These are phyloP conservation scores for Idaea straminata DNA, from an alignment of 2,888 invertebrate genomes.

Conservation along the genomic window DNA sequence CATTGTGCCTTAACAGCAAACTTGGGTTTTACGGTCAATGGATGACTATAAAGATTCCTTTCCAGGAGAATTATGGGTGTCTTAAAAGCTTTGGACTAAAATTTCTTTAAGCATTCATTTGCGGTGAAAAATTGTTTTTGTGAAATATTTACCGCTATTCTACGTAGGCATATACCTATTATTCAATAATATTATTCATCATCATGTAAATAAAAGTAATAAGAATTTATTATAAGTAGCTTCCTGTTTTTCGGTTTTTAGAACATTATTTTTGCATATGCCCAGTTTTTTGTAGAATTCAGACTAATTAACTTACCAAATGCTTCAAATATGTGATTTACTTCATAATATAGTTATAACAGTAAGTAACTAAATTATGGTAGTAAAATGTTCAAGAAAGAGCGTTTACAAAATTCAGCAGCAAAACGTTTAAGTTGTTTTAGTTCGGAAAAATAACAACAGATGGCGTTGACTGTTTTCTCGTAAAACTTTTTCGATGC, in stretches of 20 bases:
- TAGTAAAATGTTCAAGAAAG: no score
- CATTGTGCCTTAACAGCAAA: constrained; percentile 71
- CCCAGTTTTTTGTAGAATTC: no score
- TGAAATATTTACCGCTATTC: neutral
- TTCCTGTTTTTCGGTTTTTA: no score
- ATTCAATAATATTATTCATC: no score
- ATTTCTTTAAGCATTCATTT: neutral
- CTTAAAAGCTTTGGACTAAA: constrained; percentile 38
- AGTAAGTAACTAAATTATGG: no score
- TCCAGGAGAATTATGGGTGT: constrained; percentile 50
- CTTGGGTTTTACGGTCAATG: constrained; percentile 64
- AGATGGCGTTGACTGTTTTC: neutral
- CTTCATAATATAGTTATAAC: no score
- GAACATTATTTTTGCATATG: no score
- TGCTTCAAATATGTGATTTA: no score
- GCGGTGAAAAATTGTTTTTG: neutral
- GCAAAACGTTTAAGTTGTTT: neutral
- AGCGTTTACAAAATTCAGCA: neutral
- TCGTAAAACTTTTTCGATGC: neutral
- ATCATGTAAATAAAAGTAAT: no score
- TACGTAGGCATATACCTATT: neutral
- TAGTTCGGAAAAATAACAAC: neutral
- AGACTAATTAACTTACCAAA: no score
- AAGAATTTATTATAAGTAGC: no score
- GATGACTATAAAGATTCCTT: constrained; percentile 60